Percentiles rank a stretch among this genome's conserved stretches.
Evolutionary conservation across 2,113 vertebrate species (phyloP).

Genomic region (Microcebus lehilahytsara): DNA sequence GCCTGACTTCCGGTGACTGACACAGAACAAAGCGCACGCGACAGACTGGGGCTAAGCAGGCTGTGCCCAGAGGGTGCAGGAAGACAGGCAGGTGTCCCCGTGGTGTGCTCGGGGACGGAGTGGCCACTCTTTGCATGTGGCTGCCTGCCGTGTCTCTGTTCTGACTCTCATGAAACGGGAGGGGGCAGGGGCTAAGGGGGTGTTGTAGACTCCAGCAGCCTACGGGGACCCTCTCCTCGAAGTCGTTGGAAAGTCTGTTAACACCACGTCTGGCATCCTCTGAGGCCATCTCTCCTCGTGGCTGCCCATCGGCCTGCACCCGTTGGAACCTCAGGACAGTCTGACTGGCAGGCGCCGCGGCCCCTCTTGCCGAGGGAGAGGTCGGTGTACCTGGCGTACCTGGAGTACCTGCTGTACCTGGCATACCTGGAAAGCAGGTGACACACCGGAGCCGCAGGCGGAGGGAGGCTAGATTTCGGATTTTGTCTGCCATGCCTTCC

Average conservation of each 20-base stretch:
- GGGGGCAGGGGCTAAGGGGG: neutral
- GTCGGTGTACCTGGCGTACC: too few relatives aligned
- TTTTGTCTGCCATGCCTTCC: neutral
- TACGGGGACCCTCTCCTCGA: neutral
- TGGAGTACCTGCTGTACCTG: too few relatives aligned
- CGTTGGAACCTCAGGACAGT: neutral
- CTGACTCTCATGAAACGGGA: neutral
- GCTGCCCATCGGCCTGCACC: neutral
- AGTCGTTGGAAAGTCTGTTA: neutral
- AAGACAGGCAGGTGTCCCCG: neutral
- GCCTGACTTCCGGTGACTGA: neutral
- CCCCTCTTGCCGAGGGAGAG: neutral
- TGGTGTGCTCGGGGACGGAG: too few relatives aligned
- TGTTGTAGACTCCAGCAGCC: neutral
- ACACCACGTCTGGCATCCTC: neutral
- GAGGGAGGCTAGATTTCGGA: neutral
- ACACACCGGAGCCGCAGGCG: neutral
- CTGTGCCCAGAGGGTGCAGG: neutral
- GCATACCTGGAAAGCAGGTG: neutral
- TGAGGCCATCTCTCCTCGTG: neutral
- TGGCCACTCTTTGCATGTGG: neutral
- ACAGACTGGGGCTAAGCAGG: neutral
- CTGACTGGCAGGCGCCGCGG: neutral
- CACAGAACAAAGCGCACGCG: too few relatives aligned
- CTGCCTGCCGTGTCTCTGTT: neutral